Conservation (phyloP, 2,888 invertebrate genomes). For the Andrena flavipes region DNA sequence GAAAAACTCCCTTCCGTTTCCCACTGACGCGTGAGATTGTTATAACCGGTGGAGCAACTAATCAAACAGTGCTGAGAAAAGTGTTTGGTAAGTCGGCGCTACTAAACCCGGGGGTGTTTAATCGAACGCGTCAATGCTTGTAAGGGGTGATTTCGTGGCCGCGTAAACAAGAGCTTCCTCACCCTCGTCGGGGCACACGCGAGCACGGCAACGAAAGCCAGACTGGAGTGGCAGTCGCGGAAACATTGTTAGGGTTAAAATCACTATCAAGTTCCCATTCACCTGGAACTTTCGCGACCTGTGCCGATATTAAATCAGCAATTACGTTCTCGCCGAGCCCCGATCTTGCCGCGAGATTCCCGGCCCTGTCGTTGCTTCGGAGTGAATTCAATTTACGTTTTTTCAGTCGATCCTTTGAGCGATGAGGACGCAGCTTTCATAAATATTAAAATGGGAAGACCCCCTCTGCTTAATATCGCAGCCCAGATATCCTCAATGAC, state of each 20-base stretch:
- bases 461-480: not conserved
- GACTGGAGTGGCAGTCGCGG: not conserved
- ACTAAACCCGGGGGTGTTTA: slow-evolving; percentile 65
- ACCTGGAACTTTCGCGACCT: not conserved
- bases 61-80: slow-evolving; percentile 8
- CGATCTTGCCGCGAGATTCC: not conserved
- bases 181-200: slow-evolving; percentile 36
- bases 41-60: not conserved
- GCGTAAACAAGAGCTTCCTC: slow-evolving; percentile 70
- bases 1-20: not conserved
- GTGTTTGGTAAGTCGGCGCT: slow-evolving; percentile 28
- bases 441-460: not conserved
- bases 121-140: slow-evolving; percentile 77
- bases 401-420: slow-evolving; percentile 5
- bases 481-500: slow-evolving; percentile 10
- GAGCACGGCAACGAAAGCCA: slow-evolving; percentile 35
- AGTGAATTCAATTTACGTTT: slow-evolving; percentile 19
- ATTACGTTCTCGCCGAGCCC: not conserved
- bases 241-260: slow-evolving; percentile 28
- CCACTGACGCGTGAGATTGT: slow-evolving; percentile 5
- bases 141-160: slow-evolving; percentile 62
- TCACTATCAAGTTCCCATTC: slow-evolving; percentile 14
- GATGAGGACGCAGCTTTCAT: not conserved
- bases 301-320: not conserved
- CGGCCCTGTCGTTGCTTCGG: not conserved